These are phyloP conservation scores for Podarcis muralis DNA, from an alignment of 2,113 vertebrate genomes.

Conservation along the genomic window DNA sequence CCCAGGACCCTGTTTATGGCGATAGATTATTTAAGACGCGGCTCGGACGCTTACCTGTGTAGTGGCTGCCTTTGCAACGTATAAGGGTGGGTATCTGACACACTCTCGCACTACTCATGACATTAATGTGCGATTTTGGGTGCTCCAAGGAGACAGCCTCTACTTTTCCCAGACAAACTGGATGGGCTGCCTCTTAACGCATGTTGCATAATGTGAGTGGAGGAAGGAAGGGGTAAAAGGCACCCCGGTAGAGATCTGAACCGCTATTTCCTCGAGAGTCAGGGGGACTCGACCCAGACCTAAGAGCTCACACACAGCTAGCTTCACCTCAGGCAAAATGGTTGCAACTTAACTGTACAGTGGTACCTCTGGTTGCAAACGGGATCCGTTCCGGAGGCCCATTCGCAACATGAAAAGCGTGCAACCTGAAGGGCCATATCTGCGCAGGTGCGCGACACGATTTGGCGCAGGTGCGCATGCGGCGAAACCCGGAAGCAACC, in stretches of 20 bases:
- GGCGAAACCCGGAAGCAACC: too few relatives aligned
- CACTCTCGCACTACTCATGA: not conserved
- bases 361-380: too few relatives aligned
- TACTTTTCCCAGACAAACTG: not conserved
- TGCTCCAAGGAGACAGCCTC: not conserved
- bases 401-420: too few relatives aligned
- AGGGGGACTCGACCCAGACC: too few relatives aligned
- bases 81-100: not conserved
- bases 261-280: too few relatives aligned
- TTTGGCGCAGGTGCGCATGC: too few relatives aligned
- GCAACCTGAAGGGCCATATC: too few relatives aligned
- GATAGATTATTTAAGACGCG: not conserved
- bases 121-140: not conserved
- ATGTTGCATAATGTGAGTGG: not conserved
- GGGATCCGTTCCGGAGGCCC: too few relatives aligned
- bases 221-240: not conserved
- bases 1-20: not conserved
- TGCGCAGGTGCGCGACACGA: accelerated
- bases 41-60: not conserved
- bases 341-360: too few relatives aligned
- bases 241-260: not conserved
- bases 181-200: too few relatives aligned
- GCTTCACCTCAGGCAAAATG: too few relatives aligned
- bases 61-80: not conserved
- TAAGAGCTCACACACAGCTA: too few relatives aligned